Evolutionary conservation across 1,140 invertebrate species (phyloP), one percentile per base, ranked within the genome.

Genomic region (Euura lappo): DNA sequence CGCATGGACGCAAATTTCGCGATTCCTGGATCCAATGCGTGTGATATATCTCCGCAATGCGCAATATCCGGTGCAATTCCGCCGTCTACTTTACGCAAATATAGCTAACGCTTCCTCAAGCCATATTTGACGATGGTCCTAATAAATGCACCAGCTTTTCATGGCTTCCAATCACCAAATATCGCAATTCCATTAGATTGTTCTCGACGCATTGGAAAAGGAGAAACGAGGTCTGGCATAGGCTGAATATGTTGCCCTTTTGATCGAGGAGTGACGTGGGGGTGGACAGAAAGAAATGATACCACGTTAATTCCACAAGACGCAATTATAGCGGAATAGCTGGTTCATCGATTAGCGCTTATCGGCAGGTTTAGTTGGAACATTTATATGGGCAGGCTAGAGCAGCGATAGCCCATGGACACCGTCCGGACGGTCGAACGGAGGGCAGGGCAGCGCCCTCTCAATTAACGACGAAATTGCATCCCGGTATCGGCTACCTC

Each of bases 391-490:
- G 51, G 51, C 51, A 60, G 51, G 51, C 51, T 60, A 60, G 51
- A 8, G 8, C 51, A 60, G 51, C 51, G 51, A 60, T 60, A 60
- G 51, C 51, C 51, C 51, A 60, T 60, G 74, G 73, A 79, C 72
- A 71, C 69, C 71, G 69, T 65, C 70, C 75, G 69, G 70, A 74
- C 73, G 72, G 73, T 76, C 76, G 78, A 60, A 60, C 6, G 51
- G 28, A 42, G 67, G 67, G 28, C 10, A 43, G 45, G 45, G 67
- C 44, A 43, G 69, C n/a, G 64, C 72, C 72, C 69, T 70, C 80
- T 80, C 79, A 79, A 81, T 81, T 81, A 80, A 81, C 80, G 78
- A 69, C 74, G 76, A 79, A 79, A 81, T 81, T 81, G 80, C 76
- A 81, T 81, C 77, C 74, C 69, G 69, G 71, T 72, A 68, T 45